Percentiles rank a stretch among this genome's conserved stretches.
Conservation (phyloP, 1,140 invertebrate species). For the Solenopsis fugax region DNA sequence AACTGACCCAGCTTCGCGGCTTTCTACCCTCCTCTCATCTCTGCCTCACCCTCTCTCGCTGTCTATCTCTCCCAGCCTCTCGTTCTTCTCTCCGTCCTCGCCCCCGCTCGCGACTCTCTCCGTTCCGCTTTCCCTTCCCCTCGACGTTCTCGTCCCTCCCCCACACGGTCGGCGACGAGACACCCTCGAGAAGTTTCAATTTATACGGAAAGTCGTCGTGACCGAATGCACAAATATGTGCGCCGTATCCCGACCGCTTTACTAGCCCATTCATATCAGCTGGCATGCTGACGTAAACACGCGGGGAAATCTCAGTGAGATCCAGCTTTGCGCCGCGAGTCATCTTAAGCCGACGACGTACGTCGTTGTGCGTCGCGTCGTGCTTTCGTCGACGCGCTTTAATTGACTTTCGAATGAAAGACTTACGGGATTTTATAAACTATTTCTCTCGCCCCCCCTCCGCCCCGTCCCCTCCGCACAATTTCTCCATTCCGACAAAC, state of each 20-base stretch:
- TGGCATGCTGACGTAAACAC: conserved; percentile 68
- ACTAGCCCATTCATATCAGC: conserved; percentile 73
- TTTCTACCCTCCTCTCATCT: conserved; percentile 71
- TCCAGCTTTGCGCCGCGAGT: conserved; percentile 15
- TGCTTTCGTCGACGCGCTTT: neutral
- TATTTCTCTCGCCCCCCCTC: neutral
- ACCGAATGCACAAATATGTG: conserved; percentile 77
- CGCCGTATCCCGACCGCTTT: conserved; percentile 30
- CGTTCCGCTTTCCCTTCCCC: conserved; percentile 39
- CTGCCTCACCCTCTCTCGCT: conserved; percentile 44
- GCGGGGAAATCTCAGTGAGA: conserved; percentile 37
- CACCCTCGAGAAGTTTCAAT: conserved; percentile 83
- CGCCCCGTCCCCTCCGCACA: too few species aligned
- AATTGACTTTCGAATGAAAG: conserved; percentile 18
- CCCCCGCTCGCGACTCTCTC: conserved; percentile 1
- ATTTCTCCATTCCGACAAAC: neutral
- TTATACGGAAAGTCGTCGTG: conserved; percentile 81
- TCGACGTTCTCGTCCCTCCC: conserved; percentile 62
- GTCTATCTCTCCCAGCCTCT: conserved; percentile 20
- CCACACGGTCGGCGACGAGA: conserved; percentile 69
- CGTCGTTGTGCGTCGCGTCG: neutral
- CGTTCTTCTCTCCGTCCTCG: conserved; percentile 42
- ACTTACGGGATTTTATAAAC: neutral
- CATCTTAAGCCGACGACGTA: conserved; percentile 20
- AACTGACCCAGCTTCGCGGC: conserved; percentile 75